Base-by-base conservation (phyloP, 2,888 invertebrate species). In the Agrochola litura region DNA sequence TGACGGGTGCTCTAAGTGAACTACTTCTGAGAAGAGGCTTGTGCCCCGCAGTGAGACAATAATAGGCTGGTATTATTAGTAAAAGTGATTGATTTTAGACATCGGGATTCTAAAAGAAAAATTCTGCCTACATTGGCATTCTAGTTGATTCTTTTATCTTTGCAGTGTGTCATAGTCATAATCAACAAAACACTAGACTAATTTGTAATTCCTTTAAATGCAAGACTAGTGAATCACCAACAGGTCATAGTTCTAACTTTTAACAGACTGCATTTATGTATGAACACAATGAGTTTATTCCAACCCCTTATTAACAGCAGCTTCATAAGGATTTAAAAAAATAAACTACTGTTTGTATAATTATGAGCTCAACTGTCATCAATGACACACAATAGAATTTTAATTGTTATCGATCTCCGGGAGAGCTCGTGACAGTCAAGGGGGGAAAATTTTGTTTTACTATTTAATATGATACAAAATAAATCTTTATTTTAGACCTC, bases 101-200 rank as follows among this genome's bases (percentile, higher is more conserved):
- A n/a, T 56, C n/a, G n/a, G 56, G 10, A 10, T 56, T n/a, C n/a
- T 22, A 19, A 52, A 52, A 8, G 19, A 58, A 8, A 9, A 22
- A 10, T 22, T 52, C 19, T 52, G 49, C 6, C 6, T 52, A 9
- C 1, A 16, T 16, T 16, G 1, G 19, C 19, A 19, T 52, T 52
- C 19, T 19, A 52, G 52, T 52, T 52, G 19, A 16, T 52, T 52
- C 19, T 19, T 19, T 52, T 19, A 52, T 8, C 16, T 54, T 63
- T 22, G 54, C 12, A 76, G 5, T 76, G 25, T 41, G 22, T 58
- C 67, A 30, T 46, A 46, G 49, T 43, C 49, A n/a, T 46, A 54
- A 37, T 52, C 8, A 78, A 54, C 8, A 30, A 78, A 63, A 60
- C 30, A 58, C 49, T 76, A 54, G 54, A 79, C 70, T 70, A 78